Conservation (phyloP, 1,140 invertebrate species). For the Dryas iulia region DNA sequence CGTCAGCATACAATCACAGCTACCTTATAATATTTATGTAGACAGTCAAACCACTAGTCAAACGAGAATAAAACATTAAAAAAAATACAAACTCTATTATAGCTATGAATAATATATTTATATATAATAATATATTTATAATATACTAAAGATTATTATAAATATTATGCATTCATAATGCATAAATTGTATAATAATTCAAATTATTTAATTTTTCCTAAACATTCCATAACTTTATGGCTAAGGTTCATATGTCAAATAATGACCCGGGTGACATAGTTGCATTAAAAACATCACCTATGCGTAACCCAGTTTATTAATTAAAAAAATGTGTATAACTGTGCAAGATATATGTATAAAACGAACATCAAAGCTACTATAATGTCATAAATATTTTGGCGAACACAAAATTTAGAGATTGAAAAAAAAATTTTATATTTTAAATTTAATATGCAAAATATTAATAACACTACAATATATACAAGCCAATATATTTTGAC, state of each 20-base stretch:
- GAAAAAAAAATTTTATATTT: background rate
- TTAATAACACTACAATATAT: background rate
- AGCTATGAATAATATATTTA: constrained; percentile 10
- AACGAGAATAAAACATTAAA: constrained; percentile 53
- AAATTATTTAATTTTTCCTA: background rate
- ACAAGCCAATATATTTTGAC: background rate
- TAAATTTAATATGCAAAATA: background rate
- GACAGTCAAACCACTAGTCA: constrained; percentile 56
- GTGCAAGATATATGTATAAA: background rate
- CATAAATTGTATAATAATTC: constrained; percentile 17
- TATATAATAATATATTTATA: no score
- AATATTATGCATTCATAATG: no score
- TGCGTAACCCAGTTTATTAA: background rate
- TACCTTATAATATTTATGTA: constrained; percentile 44
- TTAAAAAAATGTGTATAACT: background rate
- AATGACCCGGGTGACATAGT: background rate
- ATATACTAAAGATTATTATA: no score
- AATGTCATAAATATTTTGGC: background rate
- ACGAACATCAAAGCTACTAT: background rate
- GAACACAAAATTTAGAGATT: background rate
- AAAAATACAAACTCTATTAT: background rate
- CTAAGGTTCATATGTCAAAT: constrained; percentile 3
- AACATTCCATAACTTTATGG: background rate
- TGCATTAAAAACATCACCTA: background rate
- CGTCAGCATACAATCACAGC: constrained; percentile 46